A percentile compares a stretch with the other conserved stretches of the same genome.
Conservation (phyloP, 2,797 vertebrate species). For the Poecilia gillii region DNA sequence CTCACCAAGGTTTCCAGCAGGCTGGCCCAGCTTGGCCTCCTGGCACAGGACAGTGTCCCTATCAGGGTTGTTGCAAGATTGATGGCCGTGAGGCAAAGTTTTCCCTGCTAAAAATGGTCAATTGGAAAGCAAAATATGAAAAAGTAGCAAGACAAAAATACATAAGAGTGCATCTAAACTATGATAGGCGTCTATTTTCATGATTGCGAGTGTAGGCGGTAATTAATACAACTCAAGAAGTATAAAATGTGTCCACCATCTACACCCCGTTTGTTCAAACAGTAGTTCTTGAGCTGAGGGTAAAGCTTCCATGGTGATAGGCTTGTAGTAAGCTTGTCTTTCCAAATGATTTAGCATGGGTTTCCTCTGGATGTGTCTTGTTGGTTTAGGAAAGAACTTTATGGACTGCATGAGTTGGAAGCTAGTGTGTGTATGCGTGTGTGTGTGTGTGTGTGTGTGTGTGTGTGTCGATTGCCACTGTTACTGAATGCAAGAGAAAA, state of each 20-base stretch:
- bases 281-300: constrained; percentile 80
- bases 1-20: constrained; percentile 69
- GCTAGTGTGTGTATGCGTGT: constrained; percentile 37
- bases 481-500: constrained; percentile 27
- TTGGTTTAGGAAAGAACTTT: constrained; percentile 64
- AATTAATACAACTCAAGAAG: constrained; percentile 34
- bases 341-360: constrained; percentile 62
- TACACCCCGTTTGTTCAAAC: constrained; percentile 49
- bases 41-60: constrained; percentile 71
- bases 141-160: constrained; percentile 23
- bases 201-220: constrained; percentile 14
- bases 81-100: constrained; percentile 69
- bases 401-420: constrained; percentile 62
- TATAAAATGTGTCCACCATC: constrained; percentile 44
- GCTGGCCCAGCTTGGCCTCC: constrained; percentile 61
- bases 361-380: constrained; percentile 63
- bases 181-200: neutral
- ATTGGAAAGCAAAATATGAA: constrained; percentile 42
- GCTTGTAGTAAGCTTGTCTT: constrained; percentile 68
- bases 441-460: neutral
- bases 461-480: constrained; percentile 38
- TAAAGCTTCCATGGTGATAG: constrained; percentile 77
- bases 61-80: constrained; percentile 66
- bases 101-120: constrained; percentile 61
- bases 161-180: constrained; percentile 1